Percentiles rank a stretch among this genome's conserved stretches.
phyloP scores from a whole-genome alignment of 2,113 vertebrate species.

The Capra hircus region DNA sequence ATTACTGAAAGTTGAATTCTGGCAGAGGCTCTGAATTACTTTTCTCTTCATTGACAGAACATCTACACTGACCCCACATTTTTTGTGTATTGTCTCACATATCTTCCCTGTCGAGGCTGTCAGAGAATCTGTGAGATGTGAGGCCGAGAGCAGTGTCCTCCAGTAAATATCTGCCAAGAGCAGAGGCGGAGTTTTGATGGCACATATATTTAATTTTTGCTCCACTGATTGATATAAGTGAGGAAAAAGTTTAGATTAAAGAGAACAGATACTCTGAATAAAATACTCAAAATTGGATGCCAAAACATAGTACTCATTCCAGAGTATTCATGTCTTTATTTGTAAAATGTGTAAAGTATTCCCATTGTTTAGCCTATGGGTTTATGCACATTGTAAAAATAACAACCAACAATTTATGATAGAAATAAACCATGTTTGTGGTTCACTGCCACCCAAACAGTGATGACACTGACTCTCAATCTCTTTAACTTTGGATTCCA shows the following conservation, averaged over 20 bases:
- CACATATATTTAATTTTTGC: conserved; percentile 54
- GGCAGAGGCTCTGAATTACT: conserved; percentile 53
- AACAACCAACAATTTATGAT: conserved; percentile 60
- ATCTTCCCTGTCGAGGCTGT: conserved; percentile 40
- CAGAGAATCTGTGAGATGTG: conserved; percentile 30
- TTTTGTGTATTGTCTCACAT: conserved; percentile 53
- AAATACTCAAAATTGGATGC: neutral
- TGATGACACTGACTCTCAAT: conserved; percentile 50
- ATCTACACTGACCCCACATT: conserved; percentile 37
- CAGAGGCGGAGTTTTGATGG: neutral
- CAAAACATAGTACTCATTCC: neutral
- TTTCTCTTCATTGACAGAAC: conserved; percentile 54
- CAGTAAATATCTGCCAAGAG: conserved; percentile 50
- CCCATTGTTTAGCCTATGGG: neutral
- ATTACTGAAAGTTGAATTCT: conserved; percentile 49
- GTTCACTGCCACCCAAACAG: conserved; percentile 43
- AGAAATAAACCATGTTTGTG: conserved; percentile 49
- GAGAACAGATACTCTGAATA: conserved; percentile 9
- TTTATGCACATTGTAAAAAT: conserved; percentile 50
- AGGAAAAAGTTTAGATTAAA: conserved; percentile 37
- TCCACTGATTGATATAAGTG: conserved; percentile 19
- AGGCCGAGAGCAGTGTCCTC: conserved; percentile 14
- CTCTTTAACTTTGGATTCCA: conserved; percentile 58
- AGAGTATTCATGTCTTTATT: neutral
- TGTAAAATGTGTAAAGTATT: conserved; percentile 39